These are phyloP conservation scores for Penelope pileata DNA, from an alignment of 2,113 vertebrate species.

Conservation along the genomic window DNA sequence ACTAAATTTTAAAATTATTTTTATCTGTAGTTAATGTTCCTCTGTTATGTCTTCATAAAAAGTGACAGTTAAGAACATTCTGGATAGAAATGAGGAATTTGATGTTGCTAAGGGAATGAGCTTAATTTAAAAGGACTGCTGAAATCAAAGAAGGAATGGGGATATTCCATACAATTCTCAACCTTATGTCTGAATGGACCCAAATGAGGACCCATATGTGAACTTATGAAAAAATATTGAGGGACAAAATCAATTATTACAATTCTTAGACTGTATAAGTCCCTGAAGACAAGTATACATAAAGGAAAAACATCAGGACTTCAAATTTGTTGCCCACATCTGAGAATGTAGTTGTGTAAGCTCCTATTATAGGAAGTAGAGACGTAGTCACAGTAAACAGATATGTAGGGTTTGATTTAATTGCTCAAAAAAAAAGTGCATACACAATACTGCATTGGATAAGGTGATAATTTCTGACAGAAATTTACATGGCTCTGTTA, in stretches of 20 bases:
- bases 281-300: fast-evolving
- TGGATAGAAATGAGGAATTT: background rate
- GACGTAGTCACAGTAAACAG: background rate
- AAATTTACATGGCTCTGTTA: background rate
- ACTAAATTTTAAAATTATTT: background rate
- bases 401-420: background rate
- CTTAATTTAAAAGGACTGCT: background rate
- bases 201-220: background rate
- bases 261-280: background rate
- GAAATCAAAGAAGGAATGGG: background rate
- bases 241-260: background rate
- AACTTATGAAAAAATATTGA: background rate
- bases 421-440: background rate
- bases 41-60: background rate
- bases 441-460: too few species aligned
- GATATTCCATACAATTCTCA: background rate
- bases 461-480: background rate
- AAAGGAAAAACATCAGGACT: background rate
- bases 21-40: background rate
- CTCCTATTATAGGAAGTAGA: background rate
- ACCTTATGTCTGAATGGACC: background rate
- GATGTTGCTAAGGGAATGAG: background rate
- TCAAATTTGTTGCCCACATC: background rate
- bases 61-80: background rate
- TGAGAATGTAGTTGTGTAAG: background rate